Evolutionary conservation across 2,888 invertebrate genomes (phyloP), one percentile per base, ranked within the genome.

Genomic region (Tortricodes alternella): DNA sequence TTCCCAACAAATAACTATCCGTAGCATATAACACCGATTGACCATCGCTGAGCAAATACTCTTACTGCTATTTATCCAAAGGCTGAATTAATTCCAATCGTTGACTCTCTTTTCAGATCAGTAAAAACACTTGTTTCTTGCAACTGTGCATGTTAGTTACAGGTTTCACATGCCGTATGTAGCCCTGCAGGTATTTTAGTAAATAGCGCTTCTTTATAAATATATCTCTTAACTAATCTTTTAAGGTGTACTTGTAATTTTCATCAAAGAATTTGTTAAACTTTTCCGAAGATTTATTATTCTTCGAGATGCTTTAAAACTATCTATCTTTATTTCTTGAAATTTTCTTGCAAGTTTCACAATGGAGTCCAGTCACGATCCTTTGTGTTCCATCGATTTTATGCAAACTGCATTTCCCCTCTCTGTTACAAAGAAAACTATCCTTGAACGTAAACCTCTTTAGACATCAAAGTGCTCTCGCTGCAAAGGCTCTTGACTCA

Each of bases 331-430:
- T 15, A 27, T 32, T 21, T 19, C 7, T 29, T 5, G 18, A 32
- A 16, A 38, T 38, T 27, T 11, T 27, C 21, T 27, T 2, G 13
- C 9, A 21, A 24, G n/a, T 18, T 18, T 41, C 35, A n/a, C 18
- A 37, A 3, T 21, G 44, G 1, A n/a, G 13, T 24, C 29, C 4
- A 35, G 29, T 44, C 44, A 44, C 9, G n/a, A 35, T 32, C 32
- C 50, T 50, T 55, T 55, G 55, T 55, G 32, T 38, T 50, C n/a
- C 29, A 50, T 56, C 49, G 56, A 56, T 56, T 56, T 56, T 50
- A 56, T 56, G 56, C 56, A 50, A 56, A 56, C 37, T 49, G 56
- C 56, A 50, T 56, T 52, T 19, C 50, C 19, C 43, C 44, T 50
- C 56, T 50, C 18, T 15, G 21, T 56, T 50, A 50, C 56, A 44